These are phyloP conservation scores for Lasioglossum villosulum DNA, from an alignment of 2,888 invertebrate species.

Conservation along the genomic window DNA sequence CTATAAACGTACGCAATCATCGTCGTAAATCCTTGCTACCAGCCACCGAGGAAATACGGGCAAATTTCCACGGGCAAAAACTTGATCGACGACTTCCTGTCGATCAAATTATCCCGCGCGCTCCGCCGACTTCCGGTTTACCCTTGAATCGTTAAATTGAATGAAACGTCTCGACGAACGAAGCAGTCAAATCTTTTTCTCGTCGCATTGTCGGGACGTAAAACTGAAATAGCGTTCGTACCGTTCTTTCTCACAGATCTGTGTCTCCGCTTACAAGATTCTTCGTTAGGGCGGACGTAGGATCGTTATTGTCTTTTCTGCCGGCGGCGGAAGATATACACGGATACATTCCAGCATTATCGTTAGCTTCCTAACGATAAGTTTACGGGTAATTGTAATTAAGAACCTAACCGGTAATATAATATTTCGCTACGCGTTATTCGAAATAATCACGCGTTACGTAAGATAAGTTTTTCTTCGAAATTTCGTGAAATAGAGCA, in stretches of 20 bases:
- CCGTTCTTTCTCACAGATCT: neutral
- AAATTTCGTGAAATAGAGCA: no score
- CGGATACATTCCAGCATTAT: no score
- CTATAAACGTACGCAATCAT: slow-evolving; percentile 6
- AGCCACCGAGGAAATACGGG: neutral
- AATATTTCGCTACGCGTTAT: no score
- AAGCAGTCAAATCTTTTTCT: neutral
- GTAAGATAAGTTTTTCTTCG: no score
- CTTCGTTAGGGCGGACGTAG: neutral
- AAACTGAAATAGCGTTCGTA: neutral
- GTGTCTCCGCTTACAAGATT: neutral
- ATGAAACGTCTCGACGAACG: neutral
- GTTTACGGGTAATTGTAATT: no score
- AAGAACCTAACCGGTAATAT: no score
- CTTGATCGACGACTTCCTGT: neutral
- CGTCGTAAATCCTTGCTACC: neutral
- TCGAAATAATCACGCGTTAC: no score
- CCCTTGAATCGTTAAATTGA: neutral
- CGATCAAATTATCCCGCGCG: neutral
- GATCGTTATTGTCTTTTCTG: neutral
- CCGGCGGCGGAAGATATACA: neutral
- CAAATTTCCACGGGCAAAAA: slow-evolving; percentile 14
- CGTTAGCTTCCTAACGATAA: neutral
- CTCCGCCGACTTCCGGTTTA: slow-evolving; percentile 2
- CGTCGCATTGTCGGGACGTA: neutral